phyloP scores from a whole-genome alignment of 2,888 invertebrate genomes.

The Drosophila imparisetae region DNA sequence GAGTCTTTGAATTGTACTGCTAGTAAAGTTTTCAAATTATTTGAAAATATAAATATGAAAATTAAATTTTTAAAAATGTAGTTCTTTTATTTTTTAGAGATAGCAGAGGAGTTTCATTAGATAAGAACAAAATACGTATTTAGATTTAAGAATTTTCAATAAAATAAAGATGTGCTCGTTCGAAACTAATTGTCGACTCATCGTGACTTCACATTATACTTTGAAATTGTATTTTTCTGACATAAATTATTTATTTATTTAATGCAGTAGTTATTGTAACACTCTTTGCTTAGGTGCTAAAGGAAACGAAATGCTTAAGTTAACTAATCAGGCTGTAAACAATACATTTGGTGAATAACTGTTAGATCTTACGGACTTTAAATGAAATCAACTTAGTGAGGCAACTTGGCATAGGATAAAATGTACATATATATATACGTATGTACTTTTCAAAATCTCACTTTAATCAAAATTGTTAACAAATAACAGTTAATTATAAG shows the following conservation, averaged over 20 bases:
- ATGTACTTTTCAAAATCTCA: background rate
- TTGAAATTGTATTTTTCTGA: slow-evolving; percentile 20
- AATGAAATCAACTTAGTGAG: slow-evolving; percentile 37
- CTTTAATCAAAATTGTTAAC: slow-evolving; percentile 9
- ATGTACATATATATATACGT: slow-evolving; percentile 4
- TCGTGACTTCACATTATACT: background rate
- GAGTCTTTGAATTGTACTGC: background rate
- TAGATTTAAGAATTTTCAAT: background rate
- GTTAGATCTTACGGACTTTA: slow-evolving; percentile 3
- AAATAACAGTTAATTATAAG: slow-evolving; percentile 29
- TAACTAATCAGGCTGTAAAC: slow-evolving; percentile 15
- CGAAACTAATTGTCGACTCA: background rate
- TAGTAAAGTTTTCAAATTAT: background rate
- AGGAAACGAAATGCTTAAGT: slow-evolving; percentile 31
- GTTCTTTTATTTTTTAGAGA: too few relatives aligned
- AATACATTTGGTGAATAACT: slow-evolving; percentile 20
- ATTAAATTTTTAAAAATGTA: background rate
- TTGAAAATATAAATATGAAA: background rate
- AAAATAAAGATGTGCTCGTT: background rate
- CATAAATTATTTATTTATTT: slow-evolving; percentile 56
- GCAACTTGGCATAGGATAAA: slow-evolving; percentile 37
- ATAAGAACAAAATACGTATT: background rate
- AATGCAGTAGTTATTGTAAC: slow-evolving; percentile 73
- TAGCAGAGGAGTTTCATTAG: background rate
- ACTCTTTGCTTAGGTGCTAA: slow-evolving; percentile 66